Evolutionary conservation across 64 coral and sea anemone species (phyloP).

Genomic region (Montipora sp.): DNA sequence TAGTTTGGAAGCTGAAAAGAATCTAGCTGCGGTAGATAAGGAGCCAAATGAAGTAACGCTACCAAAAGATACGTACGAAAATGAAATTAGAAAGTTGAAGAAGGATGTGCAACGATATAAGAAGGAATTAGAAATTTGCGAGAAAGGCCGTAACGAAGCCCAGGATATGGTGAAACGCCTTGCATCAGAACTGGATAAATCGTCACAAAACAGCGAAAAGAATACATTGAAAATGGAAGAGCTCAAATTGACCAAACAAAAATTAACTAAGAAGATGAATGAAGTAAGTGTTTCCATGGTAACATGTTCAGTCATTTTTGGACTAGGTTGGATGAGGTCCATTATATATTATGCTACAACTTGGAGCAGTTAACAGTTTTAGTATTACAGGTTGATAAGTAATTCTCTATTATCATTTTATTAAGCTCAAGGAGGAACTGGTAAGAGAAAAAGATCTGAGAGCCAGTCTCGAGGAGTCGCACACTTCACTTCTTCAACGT

Average conservation of each 20-base stretch:
- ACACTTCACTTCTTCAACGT: conserved; percentile 78
- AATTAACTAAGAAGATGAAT: conserved; percentile 77
- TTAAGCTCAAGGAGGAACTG: conserved; percentile 84
- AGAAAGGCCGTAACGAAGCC: conserved; percentile 58
- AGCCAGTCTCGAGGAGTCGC: conserved; percentile 85
- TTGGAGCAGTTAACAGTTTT: not conserved
- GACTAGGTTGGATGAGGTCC: no score
- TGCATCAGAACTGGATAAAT: conserved; percentile 63
- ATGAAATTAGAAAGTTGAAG: conserved; percentile 86
- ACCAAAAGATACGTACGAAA: conserved; percentile 94
- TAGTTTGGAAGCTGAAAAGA: conserved; percentile 88
- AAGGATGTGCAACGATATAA: conserved; percentile 66
- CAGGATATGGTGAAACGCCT: conserved; percentile 74
- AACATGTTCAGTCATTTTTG: no score
- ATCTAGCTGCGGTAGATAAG: conserved; percentile 53
- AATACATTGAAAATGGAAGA: conserved; percentile 79
- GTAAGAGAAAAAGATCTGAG: conserved; percentile 72
- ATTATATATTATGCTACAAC: no score
- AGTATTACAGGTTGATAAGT: not conserved
- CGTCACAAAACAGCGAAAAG: conserved; percentile 56
- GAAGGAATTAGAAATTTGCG: conserved; percentile 69
- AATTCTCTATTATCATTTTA: not conserved
- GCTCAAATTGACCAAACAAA: conserved; percentile 75
- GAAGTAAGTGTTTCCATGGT: conserved; percentile 62
- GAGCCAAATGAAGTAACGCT: conserved; percentile 50